phyloP scores from a whole-genome alignment of 2,113 vertebrate genomes.

The Struthidea cinerea region DNA sequence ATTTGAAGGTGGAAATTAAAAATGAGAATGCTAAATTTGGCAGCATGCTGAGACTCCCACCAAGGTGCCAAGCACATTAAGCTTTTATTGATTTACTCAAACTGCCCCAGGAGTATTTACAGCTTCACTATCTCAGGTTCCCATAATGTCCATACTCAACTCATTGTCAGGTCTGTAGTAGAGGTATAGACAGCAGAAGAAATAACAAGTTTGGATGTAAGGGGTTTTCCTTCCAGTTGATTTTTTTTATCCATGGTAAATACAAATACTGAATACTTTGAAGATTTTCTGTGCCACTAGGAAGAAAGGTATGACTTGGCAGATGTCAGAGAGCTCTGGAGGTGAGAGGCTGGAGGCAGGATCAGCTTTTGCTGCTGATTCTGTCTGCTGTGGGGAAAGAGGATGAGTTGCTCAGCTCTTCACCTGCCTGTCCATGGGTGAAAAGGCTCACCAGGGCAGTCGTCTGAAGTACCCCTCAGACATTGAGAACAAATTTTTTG shows the following conservation, averaged over 20 bases:
- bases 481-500: neutral
- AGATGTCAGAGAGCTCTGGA: neutral
- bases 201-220: neutral
- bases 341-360: neutral
- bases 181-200: neutral
- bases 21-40: neutral
- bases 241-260: neutral
- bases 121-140: neutral
- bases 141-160: neutral
- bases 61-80: neutral
- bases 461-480: neutral
- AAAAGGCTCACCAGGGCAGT: neutral
- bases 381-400: neutral
- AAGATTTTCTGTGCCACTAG: neutral
- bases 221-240: rapidly evolving
- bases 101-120: neutral
- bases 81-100: neutral
- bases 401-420: neutral
- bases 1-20: neutral
- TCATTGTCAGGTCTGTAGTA: neutral
- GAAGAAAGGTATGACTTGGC: neutral
- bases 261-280: neutral
- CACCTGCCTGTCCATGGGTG: neutral
- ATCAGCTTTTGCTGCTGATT: neutral
- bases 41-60: neutral